A percentile compares a stretch with the other conserved stretches of the same genome.
Evolutionary conservation across 2,113 vertebrate genomes (phyloP).

Genomic region (human): GRCh38 chr9:25222501-25223000

Average conservation of each 20-base stretch:
- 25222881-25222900: not conserved
- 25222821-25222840: not conserved
- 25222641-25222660: not conserved
- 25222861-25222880: not conserved
- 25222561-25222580: not conserved
- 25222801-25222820: not conserved
- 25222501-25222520: not conserved
- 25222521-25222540: not conserved
- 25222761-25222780: not conserved
- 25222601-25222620: not conserved
- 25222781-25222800: not conserved
- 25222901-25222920: not conserved
- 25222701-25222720: not conserved
- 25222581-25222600: not conserved
- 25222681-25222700: not conserved
- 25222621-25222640: not conserved
- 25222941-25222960: not conserved
- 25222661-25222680: not conserved
- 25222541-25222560: not conserved
- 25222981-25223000: not conserved
- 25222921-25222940: not conserved
- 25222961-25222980: not conserved
- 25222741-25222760: not conserved
- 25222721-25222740: constrained; percentile 3
- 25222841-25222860: not conserved